Evolutionary conservation across 2,888 invertebrate species (phyloP).

Genomic region (Acronicta psi): DNA sequence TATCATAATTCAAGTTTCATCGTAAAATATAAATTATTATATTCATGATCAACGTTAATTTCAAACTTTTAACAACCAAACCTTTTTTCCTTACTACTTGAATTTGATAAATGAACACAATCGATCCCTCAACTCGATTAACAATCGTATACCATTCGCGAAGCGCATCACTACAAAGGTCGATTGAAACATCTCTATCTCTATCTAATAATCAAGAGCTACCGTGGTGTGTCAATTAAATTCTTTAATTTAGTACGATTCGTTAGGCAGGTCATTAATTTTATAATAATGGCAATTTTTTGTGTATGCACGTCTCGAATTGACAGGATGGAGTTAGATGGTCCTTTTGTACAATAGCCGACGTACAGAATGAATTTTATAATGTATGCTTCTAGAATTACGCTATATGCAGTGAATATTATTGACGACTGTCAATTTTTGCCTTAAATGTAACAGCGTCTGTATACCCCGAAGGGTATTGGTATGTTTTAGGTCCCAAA

Average conservation of each 20-base stretch:
- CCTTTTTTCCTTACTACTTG: not conserved
- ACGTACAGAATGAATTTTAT: conserved; percentile 18
- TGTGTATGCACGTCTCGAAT: conserved; percentile 29
- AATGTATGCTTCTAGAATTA: conserved; percentile 24
- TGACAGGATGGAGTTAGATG: conserved; percentile 24
- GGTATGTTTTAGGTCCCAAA: too few species aligned
- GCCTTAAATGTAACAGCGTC: too few species aligned
- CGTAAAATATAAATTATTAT: too few species aligned
- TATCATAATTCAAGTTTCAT: too few species aligned
- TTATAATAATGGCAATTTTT: conserved; percentile 43
- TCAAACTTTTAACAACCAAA: not conserved
- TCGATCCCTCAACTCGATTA: conserved; percentile 20
- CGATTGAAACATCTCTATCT: conserved; percentile 70
- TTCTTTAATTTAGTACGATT: conserved; percentile 46
- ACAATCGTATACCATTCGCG: conserved; percentile 45
- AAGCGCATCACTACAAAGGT: conserved; percentile 55
- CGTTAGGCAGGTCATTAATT: conserved; percentile 49
- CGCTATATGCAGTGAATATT: not conserved
- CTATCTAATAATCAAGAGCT: conserved; percentile 64
- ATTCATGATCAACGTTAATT: not conserved
- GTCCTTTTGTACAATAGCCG: conserved; percentile 30
- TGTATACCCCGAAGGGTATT: too few species aligned
- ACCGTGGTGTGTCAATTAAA: conserved; percentile 49
- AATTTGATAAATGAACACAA: conserved; percentile 9
- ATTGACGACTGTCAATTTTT: too few species aligned